phyloP scores from a whole-genome alignment of 1,140 invertebrate genomes.

The Akabosia matsudoensis region DNA sequence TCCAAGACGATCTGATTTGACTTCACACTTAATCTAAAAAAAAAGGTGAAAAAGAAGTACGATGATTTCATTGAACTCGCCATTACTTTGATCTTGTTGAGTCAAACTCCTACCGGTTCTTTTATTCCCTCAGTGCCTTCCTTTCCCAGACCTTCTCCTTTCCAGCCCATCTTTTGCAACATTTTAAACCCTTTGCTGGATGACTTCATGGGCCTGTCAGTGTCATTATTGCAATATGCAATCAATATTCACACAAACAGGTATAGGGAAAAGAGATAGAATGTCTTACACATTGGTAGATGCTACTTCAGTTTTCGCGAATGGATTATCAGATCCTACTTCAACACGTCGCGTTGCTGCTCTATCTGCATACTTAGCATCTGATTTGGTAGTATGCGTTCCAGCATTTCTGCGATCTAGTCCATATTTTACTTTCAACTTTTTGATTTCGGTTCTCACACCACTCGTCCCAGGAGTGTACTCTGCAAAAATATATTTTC shows the following conservation, averaged over 20 bases:
- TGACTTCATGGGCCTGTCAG: slow-evolving; percentile 65
- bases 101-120: slow-evolving; percentile 67
- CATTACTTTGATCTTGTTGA: not conserved
- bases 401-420: slow-evolving; percentile 56
- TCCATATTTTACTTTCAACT: slow-evolving; percentile 79
- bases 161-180: slow-evolving; percentile 87
- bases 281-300: slow-evolving; percentile 68
- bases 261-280: not conserved
- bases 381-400: slow-evolving; percentile 40
- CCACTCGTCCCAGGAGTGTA: slow-evolving; percentile 18
- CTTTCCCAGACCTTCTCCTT: slow-evolving; percentile 79
- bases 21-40: not conserved
- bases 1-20: not conserved
- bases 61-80: not conserved
- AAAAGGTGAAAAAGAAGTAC: slow-evolving; percentile 14
- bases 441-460: slow-evolving; percentile 63
- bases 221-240: not conserved
- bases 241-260: not conserved
- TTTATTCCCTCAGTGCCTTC: slow-evolving; percentile 62
- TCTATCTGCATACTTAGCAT: slow-evolving; percentile 66
- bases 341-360: slow-evolving; percentile 69
- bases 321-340: slow-evolving; percentile 75
- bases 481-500: slow-evolving; percentile 25
- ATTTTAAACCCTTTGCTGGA: slow-evolving; percentile 86
- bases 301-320: slow-evolving; percentile 75